phyloP scores from a whole-genome alignment of 2,888 invertebrate genomes.

The Ernsta delagoae region DNA sequence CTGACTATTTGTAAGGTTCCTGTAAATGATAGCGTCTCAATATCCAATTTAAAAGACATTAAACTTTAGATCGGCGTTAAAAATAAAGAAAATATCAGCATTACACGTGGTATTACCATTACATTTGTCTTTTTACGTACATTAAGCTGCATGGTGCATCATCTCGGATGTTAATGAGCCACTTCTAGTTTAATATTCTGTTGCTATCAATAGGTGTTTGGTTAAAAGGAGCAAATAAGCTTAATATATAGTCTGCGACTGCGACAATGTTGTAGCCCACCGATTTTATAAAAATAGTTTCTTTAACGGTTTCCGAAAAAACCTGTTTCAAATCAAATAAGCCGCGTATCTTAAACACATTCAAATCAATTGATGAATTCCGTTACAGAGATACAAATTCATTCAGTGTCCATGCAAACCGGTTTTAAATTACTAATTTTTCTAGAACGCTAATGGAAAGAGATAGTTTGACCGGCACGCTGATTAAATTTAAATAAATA shows the following conservation, averaged over 20 bases:
- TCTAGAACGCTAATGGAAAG: slow-evolving; percentile 27
- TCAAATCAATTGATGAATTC: slow-evolving; percentile 31
- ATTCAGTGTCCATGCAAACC: slow-evolving; percentile 39
- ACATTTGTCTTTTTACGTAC: slow-evolving; percentile 7
- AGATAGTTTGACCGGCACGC: slow-evolving; percentile 10
- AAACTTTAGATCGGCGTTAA: slow-evolving; percentile 9
- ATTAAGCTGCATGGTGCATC: neutral
- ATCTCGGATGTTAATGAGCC: slow-evolving; percentile 24
- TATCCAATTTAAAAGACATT: slow-evolving; percentile 15
- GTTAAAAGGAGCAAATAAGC: slow-evolving; percentile 29
- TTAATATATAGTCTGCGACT: neutral
- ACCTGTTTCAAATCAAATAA: slow-evolving; percentile 24
- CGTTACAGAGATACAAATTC: slow-evolving; percentile 34
- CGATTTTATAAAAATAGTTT: slow-evolving; percentile 26
- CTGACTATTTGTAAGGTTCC: slow-evolving; percentile 9
- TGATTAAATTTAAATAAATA: slow-evolving; percentile 7
- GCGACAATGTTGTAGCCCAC: slow-evolving; percentile 18
- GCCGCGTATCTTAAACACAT: slow-evolving; percentile 30
- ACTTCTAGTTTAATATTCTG: slow-evolving; percentile 17
- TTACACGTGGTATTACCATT: slow-evolving; percentile 15
- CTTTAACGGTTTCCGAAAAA: slow-evolving; percentile 12
- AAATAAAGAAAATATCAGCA: slow-evolving; percentile 4
- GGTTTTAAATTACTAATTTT: slow-evolving; percentile 38
- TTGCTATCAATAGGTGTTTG: slow-evolving; percentile 16
- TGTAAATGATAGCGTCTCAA: slow-evolving; percentile 21